Evolutionary conservation across 2,113 vertebrate genomes (phyloP), one percentile per base, ranked within the genome.

Genomic region (Phrynocephalus versicolor): DNA sequence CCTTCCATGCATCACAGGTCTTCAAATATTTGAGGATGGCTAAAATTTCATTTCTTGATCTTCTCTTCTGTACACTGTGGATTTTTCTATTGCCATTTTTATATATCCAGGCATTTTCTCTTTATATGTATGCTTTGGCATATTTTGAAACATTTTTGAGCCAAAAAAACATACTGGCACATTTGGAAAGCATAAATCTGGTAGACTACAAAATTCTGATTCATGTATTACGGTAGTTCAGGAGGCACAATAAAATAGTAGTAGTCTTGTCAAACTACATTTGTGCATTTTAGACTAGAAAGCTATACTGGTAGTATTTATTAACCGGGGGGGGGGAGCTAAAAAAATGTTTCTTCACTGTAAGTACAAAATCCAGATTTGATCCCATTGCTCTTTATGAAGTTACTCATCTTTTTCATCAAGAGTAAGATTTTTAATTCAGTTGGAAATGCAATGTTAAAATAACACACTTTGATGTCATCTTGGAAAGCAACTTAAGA

Each of bases 321-420:
- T 57, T 15, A 55, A 15, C 55, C 70, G 3, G 9, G 57, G 45
- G 35, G 4, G 0, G 0, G 23, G 2, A 55, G 33, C 85, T 51
- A n/a, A 14, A 81, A 55, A 19, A 41, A 77, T 85, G 70, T 13
- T 0, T 19, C 13, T 60, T 15, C 21, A 0, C 37, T 16, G 35
- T 67, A 76, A 57, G 74, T 13, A 1, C 35, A 85, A 83, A 41
- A 83, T 6, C 4, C 25, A 77, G 4, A 1, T 79, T 0, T 33
- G 85, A 88, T 3, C 74, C 35, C 12, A 88, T 16, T 13, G 70
- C 1, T 60, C 60, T 90, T n/a, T 60, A n/a, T n/a, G 80, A n/a
- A 21, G 1, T 27, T 81, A 18, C 0, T 81, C 75, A 83, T 1
- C 0, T 79, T 81, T 84, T 74, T 30, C 0, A 80, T 2, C 8